A percentile compares a stretch with the other conserved stretches of the same genome.
phyloP scores from a whole-genome alignment of 2,113 vertebrate species.

The Thunnus maccoyii region DNA sequence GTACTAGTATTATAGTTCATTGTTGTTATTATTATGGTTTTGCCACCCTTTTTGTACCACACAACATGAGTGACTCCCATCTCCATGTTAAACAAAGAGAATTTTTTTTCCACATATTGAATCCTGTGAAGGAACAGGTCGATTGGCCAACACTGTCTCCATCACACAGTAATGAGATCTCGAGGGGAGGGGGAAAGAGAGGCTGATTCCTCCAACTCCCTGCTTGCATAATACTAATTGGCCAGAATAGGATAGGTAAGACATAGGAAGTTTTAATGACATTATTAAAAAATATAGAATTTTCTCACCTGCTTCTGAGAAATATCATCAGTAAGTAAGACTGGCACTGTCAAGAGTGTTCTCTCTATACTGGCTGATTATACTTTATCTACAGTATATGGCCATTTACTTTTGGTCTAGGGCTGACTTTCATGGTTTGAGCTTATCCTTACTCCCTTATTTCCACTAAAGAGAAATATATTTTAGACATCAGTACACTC shows the following conservation, averaged over 20 bases:
- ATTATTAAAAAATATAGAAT: conserved; percentile 60
- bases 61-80: not conserved
- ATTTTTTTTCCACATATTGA: conserved; percentile 26
- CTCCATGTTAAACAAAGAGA: not conserved
- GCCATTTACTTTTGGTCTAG: no score
- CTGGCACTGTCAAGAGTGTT: not conserved
- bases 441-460: no score
- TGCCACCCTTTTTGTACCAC: not conserved
- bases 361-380: conserved; percentile 7
- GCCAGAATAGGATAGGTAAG: conserved; percentile 48
- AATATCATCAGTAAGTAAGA: conserved; percentile 27
- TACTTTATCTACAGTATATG: not conserved
- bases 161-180: conserved; percentile 80
- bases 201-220: conserved; percentile 53
- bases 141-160: conserved; percentile 73
- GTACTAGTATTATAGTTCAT: not conserved
- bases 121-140: conserved; percentile 59
- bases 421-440: no score
- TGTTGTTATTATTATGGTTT: not conserved
- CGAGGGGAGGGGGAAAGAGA: conserved; percentile 55
- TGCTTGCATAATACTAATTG: conserved; percentile 72
- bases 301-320: conserved; percentile 21
- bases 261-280: conserved; percentile 54
- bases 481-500: no score
- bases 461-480: not conserved